Conservation (phyloP, 2,113 vertebrate species). For the Melanerpes aurifrons region DNA sequence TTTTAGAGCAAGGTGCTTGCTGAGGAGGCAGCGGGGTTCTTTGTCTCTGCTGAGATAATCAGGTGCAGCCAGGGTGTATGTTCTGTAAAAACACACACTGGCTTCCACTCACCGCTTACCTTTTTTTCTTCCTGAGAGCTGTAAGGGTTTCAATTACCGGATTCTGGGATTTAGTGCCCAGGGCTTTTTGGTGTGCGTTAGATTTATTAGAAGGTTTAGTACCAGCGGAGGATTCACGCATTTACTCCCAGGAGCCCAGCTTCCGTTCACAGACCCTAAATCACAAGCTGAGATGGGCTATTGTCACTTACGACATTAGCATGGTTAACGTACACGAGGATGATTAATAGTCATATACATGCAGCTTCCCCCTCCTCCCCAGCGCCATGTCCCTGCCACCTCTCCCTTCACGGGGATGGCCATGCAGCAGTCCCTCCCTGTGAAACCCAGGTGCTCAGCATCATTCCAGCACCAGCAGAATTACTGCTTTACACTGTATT, state of each 20-base stretch:
- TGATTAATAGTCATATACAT: constrained; percentile 79
- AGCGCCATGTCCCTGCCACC: neutral
- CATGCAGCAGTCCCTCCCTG: neutral
- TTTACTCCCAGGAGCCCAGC: constrained; percentile 83
- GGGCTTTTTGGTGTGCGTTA: constrained; percentile 82
- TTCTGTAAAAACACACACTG: constrained; percentile 65
- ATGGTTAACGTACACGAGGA: constrained; percentile 77
- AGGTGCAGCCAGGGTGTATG: constrained; percentile 41
- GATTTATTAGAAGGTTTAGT: constrained; percentile 87
- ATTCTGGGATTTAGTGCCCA: constrained; percentile 83
- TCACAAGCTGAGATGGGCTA: constrained; percentile 82
- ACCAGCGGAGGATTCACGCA: constrained; percentile 82
- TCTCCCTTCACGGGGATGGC: neutral
- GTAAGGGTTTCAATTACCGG: constrained; percentile 85
- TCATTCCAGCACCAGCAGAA: neutral
- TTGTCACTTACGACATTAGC: constrained; percentile 85
- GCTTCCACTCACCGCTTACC: constrained; percentile 61
- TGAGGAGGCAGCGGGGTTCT: constrained; percentile 12
- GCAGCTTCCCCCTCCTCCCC: constrained; percentile 21
- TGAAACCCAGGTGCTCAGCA: neutral
- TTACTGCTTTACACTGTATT: neutral
- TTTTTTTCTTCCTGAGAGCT: constrained; percentile 76
- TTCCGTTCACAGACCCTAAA: constrained; percentile 86
- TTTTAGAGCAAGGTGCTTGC: constrained; percentile 22
- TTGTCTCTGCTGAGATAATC: constrained; percentile 66